Evolutionary conservation across 2,797 vertebrate species (phyloP).

Genomic region (Cossypha polioptera): DNA sequence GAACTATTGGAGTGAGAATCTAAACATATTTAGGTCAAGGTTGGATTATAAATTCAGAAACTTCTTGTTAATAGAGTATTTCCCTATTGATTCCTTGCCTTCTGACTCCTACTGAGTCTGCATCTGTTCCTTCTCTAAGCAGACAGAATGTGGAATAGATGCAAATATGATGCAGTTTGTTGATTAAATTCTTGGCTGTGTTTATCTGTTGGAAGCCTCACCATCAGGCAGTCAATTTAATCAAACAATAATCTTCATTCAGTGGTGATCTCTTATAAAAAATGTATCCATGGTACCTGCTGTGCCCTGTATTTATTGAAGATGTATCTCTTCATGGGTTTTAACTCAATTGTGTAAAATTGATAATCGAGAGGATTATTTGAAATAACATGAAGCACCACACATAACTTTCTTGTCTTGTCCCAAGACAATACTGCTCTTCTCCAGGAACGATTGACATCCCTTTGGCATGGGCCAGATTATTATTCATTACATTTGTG

Average conservation of each 20-base stretch:
- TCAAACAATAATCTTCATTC: constrained; percentile 58
- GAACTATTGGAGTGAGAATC: not conserved
- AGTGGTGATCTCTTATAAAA: constrained; percentile 18
- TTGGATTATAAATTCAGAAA: constrained; percentile 63
- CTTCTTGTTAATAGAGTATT: constrained; percentile 46
- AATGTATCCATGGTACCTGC: not conserved
- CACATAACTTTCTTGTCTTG: not conserved
- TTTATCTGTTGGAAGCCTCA: constrained; percentile 51
- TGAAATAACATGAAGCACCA: not conserved
- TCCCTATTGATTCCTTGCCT: constrained; percentile 49
- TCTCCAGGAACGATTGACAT: not conserved
- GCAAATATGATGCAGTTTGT: constrained; percentile 61
- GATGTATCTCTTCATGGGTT: not conserved
- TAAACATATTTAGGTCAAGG: constrained; percentile 60
- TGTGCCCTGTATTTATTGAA: not conserved
- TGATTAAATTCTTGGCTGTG: constrained; percentile 62
- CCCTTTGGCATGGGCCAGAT: not conserved
- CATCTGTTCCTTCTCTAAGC: constrained; percentile 63
- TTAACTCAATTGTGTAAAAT: not conserved
- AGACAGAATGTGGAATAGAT: constrained; percentile 44
- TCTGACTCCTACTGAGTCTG: constrained; percentile 47
- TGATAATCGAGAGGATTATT: constrained; percentile 7
- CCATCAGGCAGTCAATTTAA: constrained; percentile 50
- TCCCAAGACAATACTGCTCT: not conserved
- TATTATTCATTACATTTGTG: constrained; percentile 45